A percentile compares a stretch with the other conserved stretches of the same genome.
These are phyloP conservation scores for Darevskia nairensis DNA, from an alignment of 2,797 vertebrate genomes.

Conservation along the genomic window DNA sequence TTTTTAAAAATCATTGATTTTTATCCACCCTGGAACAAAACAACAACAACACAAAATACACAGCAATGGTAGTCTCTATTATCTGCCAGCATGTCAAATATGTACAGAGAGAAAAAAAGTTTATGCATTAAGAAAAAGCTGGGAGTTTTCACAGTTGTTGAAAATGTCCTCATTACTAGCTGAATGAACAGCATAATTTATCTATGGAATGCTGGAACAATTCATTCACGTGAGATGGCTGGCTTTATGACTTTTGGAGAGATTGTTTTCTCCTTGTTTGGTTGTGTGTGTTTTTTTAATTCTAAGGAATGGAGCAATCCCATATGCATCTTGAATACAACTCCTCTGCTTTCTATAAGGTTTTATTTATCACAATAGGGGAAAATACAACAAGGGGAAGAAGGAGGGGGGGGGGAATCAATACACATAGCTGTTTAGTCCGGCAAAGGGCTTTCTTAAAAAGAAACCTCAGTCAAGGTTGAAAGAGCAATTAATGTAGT, in stretches of 20 bases:
- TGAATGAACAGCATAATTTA: constrained; percentile 77
- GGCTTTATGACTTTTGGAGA: constrained; percentile 67
- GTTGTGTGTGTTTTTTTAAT: constrained; percentile 69
- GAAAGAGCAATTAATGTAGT: constrained; percentile 88
- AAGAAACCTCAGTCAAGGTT: constrained; percentile 92
- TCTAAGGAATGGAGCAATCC: constrained; percentile 79
- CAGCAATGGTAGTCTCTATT: constrained; percentile 63
- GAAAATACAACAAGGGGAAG: constrained; percentile 60
- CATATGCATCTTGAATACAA: constrained; percentile 82
- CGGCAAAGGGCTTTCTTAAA: constrained; percentile 84
- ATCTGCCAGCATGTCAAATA: constrained; percentile 49
- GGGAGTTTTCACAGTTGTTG: constrained; percentile 65
- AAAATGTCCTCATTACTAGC: constrained; percentile 78
- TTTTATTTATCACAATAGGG: constrained; percentile 80
- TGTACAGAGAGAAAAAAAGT: constrained; percentile 62
- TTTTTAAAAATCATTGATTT: no score
- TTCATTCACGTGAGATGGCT: constrained; percentile 55
- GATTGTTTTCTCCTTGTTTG: constrained; percentile 68
- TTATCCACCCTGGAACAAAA: no score
- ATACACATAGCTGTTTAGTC: constrained; percentile 80
- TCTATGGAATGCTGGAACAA: constrained; percentile 73
- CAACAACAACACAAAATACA: constrained; percentile 19
- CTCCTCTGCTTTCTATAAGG: constrained; percentile 81
- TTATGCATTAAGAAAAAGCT: constrained; percentile 63
- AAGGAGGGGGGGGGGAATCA: constrained; percentile 72